Percentiles rank a stretch among this genome's conserved stretches.
phyloP scores from a whole-genome alignment of 2,113 vertebrate species.

The Chaetorhynchus papuensis region DNA sequence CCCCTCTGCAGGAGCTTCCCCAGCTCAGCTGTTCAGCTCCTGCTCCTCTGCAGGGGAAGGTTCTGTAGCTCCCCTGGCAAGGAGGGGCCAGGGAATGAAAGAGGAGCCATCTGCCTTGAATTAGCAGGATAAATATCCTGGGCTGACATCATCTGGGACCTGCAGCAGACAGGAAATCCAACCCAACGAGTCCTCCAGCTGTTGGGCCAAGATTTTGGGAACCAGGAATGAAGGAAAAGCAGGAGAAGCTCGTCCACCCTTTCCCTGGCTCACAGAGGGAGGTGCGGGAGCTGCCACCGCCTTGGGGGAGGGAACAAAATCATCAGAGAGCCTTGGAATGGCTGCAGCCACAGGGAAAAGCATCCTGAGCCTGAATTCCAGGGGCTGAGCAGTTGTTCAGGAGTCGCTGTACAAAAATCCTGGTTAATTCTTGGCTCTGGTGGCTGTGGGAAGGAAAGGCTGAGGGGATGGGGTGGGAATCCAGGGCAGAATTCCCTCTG shows the following conservation, averaged over 20 bases:
- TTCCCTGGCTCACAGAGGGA: not conserved
- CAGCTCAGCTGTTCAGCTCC: not conserved
- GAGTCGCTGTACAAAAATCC: not conserved
- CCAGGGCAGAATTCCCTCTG: not conserved
- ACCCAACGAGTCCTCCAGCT: slow-evolving; percentile 9
- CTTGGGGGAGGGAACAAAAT: not conserved
- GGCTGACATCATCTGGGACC: slow-evolving; percentile 68
- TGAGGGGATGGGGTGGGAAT: not conserved
- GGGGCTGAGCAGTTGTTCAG: accelerated
- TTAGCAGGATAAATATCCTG: slow-evolving; percentile 59
- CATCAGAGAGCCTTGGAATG: not conserved
- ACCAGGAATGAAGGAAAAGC: not conserved
- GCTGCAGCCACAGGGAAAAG: not conserved
- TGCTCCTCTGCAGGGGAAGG: not conserved
- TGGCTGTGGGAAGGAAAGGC: not conserved
- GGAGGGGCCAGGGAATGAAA: not conserved
- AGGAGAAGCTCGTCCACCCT: not conserved
- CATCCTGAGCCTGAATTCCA: not conserved
- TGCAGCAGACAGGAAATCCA: slow-evolving; percentile 60
- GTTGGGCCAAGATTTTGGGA: not conserved
- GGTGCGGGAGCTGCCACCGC: not conserved
- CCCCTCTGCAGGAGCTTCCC: not conserved
- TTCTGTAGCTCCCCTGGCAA: not conserved
- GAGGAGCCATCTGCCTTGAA: slow-evolving; percentile 55
- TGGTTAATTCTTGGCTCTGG: not conserved